Evolutionary conservation across 2,113 vertebrate species (phyloP), one percentile per base, ranked within the genome.

Genomic region (Phyllostomus discolor): DNA sequence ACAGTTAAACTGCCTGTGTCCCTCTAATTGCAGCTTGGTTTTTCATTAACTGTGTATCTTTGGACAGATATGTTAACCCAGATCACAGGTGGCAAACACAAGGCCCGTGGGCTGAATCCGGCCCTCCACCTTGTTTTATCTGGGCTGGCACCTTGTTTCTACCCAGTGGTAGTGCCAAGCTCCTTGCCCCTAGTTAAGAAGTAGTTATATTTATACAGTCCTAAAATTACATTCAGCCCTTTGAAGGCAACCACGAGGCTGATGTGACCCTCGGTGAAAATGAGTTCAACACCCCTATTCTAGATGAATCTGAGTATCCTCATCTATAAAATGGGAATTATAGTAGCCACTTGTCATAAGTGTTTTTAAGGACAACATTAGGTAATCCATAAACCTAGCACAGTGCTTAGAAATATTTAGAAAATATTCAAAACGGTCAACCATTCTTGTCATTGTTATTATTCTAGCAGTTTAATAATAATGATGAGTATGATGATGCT

Each of bases 321-420:
- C 72, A 88, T 24, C 43, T 62, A 64, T 83, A 90, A 90, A 92
- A 76, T 72, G 7, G 50, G 50, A 79, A 93, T 48, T 82, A 35
- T 43, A 69, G 4, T 57, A 69, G 5, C 28, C 33, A 80, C 1
- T 41, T 72, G 20, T 81, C 24, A 66, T 2, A 33, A 2, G 17
- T 8, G 59, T 90, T 92, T 90, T 88, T 31, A 88, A 91, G 17
- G 35, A 69, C 66, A n/a, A 81, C 88, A 76, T 82, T 31, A 94
- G 43, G 72, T 46, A 17, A 82, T 76, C 76, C 35, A 50, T 79
- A 69, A 76, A 67, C n/a, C 66, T 76, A 88, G 67, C 1, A 54
- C 38, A 46, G 6, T 50, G 35, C 33, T 95, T 95, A 78, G 20
- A 73, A 82, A 73, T 62, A 64, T 6, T 33, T 59, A 16, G 5